Evolutionary conservation across 2,797 vertebrate genomes (phyloP), one percentile per base, ranked within the genome.

Genomic region (Manis pentadactyla): DNA sequence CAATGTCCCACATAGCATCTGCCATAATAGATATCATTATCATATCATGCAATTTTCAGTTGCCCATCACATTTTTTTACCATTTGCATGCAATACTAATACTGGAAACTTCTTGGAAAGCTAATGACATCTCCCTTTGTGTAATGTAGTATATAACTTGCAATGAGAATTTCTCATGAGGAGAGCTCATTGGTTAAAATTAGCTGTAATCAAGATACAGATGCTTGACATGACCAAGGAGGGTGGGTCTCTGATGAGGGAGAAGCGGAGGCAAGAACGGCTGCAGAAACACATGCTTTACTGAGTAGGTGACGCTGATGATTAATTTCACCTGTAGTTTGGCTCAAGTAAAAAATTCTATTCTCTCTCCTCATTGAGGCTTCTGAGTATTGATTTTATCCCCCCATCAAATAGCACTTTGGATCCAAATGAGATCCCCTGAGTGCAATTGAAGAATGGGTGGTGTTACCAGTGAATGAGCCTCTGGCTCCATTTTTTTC

Each of bases 371-470:
- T 82, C 11, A 25, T 93, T 23, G 73, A 27, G 4, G 63, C 69
- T 66, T 83, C 42, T 53, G 23, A 84, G 7, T 66, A 92, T 87
- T 90, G 14, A 94, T 79, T 90, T 71, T 78, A 66, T 77, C 63
- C 25, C 34, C 18, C n/a, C 18, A 69, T 61, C 21, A 69, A 31
- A 55, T 7, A 66, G 46, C 10, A 69, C 37, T 92, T 86, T n/a
- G 12, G 51, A 49, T 87, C 31, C 37, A 71, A 96, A 89, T 95
- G 82, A 86, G 93, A 93, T 73, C 46, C n/a, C 8, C 42, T 90
- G 34, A 87, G 84, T 49, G 21, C 7, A 82, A 61, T 71, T 74
- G 74, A 84, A 93, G 84, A 90, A 55, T 13, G 10, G 21, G 11
- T 88, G 90, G 39, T 31, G 6, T 66, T 93, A 89, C 88, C 82